Conservation (phyloP, 92 coral and sea anemone species). For the Micromussa lordhowensis region DNA sequence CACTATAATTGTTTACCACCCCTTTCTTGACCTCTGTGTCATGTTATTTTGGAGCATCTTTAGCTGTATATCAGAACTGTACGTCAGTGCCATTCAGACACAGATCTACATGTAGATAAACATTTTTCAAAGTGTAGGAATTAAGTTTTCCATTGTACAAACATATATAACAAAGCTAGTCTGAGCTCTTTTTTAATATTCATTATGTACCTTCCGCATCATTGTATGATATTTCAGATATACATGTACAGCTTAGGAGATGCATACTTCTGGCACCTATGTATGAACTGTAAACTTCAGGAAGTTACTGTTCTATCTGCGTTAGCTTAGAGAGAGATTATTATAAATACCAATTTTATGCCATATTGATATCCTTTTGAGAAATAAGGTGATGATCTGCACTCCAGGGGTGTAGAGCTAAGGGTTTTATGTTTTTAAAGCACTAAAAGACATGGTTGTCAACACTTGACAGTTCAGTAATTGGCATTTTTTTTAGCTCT, state of each 20-base stretch:
- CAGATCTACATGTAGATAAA: neutral
- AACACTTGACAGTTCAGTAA: neutral
- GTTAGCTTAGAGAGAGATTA: too few relatives aligned
- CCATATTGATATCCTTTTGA: neutral
- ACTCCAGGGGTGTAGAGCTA: neutral
- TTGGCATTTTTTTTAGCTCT: neutral
- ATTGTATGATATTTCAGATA: neutral
- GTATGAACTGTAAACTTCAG: neutral
- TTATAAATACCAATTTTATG: too few relatives aligned
- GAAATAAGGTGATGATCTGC: neutral
- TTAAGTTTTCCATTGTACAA: neutral
- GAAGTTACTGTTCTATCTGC: too few relatives aligned
- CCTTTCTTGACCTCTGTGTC: neutral
- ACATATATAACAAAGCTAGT: neutral
- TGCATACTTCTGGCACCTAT: neutral
- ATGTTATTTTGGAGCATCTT: neutral
- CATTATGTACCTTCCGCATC: too few relatives aligned
- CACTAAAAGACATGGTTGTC: neutral
- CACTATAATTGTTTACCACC: neutral
- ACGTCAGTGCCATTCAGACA: neutral
- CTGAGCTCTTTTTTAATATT: neutral
- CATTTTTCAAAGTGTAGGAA: neutral
- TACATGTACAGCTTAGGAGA: neutral
- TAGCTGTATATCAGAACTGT: neutral
- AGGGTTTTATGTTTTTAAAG: neutral